These are phyloP conservation scores for Hystrix brachyura DNA, from an alignment of 2,113 vertebrate species.

Conservation along the genomic window DNA sequence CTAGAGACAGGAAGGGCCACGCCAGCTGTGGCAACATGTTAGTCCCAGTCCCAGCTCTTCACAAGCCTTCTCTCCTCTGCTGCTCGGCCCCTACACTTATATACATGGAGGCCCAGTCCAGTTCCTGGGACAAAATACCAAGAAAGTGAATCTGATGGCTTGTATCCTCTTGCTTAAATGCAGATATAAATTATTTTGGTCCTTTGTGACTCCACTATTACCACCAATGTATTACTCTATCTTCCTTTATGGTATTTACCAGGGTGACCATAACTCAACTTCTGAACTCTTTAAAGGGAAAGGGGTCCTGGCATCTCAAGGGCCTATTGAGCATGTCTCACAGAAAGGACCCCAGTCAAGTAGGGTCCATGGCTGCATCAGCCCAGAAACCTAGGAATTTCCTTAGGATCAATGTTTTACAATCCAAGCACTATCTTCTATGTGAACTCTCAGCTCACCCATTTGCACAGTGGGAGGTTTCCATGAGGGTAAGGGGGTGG, in stretches of 20 bases:
- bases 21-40: not conserved
- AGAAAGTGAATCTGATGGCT: not conserved
- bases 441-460: not conserved
- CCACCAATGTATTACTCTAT: not conserved
- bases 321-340: not conserved
- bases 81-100: too few relatives aligned
- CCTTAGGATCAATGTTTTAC: not conserved
- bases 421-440: not conserved
- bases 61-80: not conserved
- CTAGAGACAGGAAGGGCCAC: not conserved
- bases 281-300: conserved; percentile 31
- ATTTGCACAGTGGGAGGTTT: not conserved
- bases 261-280: not conserved
- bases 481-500: not conserved
- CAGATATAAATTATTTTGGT: not conserved
- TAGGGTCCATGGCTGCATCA: not conserved
- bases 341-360: not conserved
- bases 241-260: not conserved
- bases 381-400: not conserved
- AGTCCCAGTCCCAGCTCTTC: not conserved
- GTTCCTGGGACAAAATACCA: not conserved
- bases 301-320: not conserved
- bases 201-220: not conserved
- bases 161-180: not conserved
- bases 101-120: not conserved